Evolutionary conservation across 2,797 vertebrate genomes (phyloP), one percentile per base, ranked within the genome.

Genomic region (Thalassophryne amazonica): DNA sequence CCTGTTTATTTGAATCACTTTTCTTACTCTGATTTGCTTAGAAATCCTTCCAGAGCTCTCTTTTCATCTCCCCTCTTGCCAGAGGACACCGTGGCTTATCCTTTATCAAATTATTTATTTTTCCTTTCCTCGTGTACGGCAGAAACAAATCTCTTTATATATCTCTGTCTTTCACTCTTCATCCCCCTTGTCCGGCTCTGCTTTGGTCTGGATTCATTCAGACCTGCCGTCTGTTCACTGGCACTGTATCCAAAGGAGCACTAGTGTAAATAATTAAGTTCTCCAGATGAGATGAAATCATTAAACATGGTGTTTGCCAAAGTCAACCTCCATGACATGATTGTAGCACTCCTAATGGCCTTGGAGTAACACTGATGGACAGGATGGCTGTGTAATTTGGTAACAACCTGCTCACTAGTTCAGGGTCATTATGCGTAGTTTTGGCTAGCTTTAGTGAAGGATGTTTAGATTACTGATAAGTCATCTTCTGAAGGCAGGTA

Each of bases 231-330:
- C 78, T 81, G 86, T 74, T 83, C 72, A 35, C 60, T 90, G 87
- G 86, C 85, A 85, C 62, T 46, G 72, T 78, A 80, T 89, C 76
- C 88, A 90, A 89, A 89, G 85, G 66, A 81, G 70, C 46, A 20
- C 74, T 84, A 80, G 83, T 88, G 80, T 89, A 91, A 91, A 90
- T 90, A 90, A 89, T 85, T 84, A 83, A 78, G 66, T 79, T 74
- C 81, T 82, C 88, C 89, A 90, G 89, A 91, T 92, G 88, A 90
- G 85, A 89, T 90, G 85, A 88, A 87, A 84, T 88, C 81, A 84
- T 83, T 64, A 54, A 37, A 67, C n/a, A 70, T 70, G 68, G 39
- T 33, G 32, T 51, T 68, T 77, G 88, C 86, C 85, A 91, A 88
- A 83, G 68, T 85, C 86, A 88, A 84, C 84, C 75, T 80, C 76